A percentile compares a stretch with the other conserved stretches of the same genome.
Evolutionary conservation across 2,797 vertebrate species (phyloP).

Genomic region (Lerista edwardsae): DNA sequence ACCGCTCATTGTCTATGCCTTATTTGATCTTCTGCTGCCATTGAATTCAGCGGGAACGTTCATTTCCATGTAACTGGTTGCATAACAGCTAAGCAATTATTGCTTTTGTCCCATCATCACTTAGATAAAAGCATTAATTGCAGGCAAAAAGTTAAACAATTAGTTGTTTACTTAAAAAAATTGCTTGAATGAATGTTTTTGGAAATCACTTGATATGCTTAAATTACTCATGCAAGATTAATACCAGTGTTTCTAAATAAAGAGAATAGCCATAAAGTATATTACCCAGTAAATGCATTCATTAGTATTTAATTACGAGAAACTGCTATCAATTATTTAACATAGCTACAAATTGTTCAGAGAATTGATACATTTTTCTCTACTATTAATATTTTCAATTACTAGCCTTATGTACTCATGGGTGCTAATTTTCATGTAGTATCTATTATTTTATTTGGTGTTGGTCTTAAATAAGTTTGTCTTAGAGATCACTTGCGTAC

Average conservation of each 20-base stretch:
- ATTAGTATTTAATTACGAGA: constrained; percentile 80
- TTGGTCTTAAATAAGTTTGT: constrained; percentile 39
- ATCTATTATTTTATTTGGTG: constrained; percentile 19
- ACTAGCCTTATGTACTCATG: constrained; percentile 64
- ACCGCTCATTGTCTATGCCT: neutral
- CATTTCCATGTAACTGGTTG: constrained; percentile 1
- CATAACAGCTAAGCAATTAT: constrained; percentile 7
- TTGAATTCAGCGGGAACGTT: neutral
- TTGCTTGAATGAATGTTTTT: constrained; percentile 73
- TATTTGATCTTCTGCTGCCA: neutral
- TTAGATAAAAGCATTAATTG: constrained; percentile 61
- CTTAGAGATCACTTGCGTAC: constrained; percentile 41
- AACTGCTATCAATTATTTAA: constrained; percentile 78
- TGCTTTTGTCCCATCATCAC: constrained; percentile 16
- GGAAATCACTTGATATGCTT: constrained; percentile 72
- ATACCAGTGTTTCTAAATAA: constrained; percentile 76
- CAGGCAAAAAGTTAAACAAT: constrained; percentile 71
- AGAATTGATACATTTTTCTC: constrained; percentile 70
- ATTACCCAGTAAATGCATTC: constrained; percentile 77
- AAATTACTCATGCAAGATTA: constrained; percentile 75
- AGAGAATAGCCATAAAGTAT: constrained; percentile 75
- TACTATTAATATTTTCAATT: constrained; percentile 78
- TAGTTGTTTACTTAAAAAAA: constrained; percentile 75
- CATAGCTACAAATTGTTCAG: constrained; percentile 71
- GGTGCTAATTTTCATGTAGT: constrained; percentile 58